Evolutionary conservation across 2,797 vertebrate genomes (phyloP), one percentile per base, ranked within the genome.

Genomic region (Ara ararauna): DNA sequence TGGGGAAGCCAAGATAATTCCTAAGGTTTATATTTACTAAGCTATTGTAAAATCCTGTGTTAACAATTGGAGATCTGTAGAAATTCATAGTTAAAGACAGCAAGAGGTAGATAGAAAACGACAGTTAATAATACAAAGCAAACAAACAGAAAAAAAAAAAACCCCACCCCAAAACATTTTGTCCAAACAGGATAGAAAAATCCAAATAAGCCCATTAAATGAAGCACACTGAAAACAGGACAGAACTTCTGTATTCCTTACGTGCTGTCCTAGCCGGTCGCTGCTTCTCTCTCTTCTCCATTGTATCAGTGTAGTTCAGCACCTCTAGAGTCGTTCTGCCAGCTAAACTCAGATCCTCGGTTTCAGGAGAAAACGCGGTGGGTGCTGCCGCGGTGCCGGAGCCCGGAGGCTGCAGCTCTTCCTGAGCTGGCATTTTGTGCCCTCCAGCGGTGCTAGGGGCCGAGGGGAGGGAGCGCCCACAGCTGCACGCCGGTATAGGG

Each of bases 391-490:
- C 1, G 50, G 42, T 23, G 72, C 54, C 30, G 0, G 6, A 32
- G 78, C 27, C 75, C 17, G 13, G 20, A 21, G 84, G 60, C 84
- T 48, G 93, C 53, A 15, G 56, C 9, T 1, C 48, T 53, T 95
- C 58, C 45, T 86, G 68, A 23, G 16, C 91, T 29, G 87, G 73
- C 82, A n/a, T 47, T 60, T 66, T 38, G 96, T 98, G 98, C 98
- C 97, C 95, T 97, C 97, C 97, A 85, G 97, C 97, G 97, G 97
- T 66, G 20, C 89, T 42, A 84, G 24, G 20, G 90, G 77, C 78
- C 51, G 75, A 44, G 56, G 73, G 85, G 14, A 93, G 44, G 32
- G 24, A 68, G 11, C 64, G 58, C 56, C 92, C 61, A 4, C 95
- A 96, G n/a, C 60, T 32, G 92, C 95, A 93, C 50, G 60, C 4